Evolutionary conservation across 2,797 vertebrate species (phyloP).

Genomic region (Gallinago solitaria): DNA sequence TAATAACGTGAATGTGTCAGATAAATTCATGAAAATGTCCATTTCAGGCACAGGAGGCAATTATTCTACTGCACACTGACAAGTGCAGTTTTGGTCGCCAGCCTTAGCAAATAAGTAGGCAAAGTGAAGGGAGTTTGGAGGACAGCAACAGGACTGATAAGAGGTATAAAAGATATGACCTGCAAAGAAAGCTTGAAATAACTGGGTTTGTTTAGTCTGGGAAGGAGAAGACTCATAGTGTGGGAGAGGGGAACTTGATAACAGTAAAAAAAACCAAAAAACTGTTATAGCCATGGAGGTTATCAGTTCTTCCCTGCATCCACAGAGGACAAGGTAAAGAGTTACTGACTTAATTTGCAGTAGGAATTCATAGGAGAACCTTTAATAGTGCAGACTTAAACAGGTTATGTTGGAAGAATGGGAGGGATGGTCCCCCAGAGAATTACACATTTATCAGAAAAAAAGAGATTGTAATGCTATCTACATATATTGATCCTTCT

Average conservation of each 20-base stretch:
- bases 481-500: not conserved
- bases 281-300: not conserved
- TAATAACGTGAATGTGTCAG: not conserved
- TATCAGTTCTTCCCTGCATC: not conserved
- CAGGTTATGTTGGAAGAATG: not conserved
- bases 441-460: not conserved
- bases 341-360: not conserved
- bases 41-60: not conserved
- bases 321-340: not conserved
- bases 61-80: not conserved
- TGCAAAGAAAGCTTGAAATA: constrained; percentile 34
- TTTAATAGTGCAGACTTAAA: not conserved
- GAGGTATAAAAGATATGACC: not conserved
- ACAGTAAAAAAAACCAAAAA: not conserved
- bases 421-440: not conserved
- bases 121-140: not conserved
- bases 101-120: not conserved
- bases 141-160: constrained; percentile 34
- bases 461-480: not conserved
- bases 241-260: constrained; percentile 6
- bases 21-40: not conserved
- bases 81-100: not conserved
- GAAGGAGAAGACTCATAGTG: not conserved
- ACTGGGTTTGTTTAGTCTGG: constrained; percentile 55
- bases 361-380: not conserved